Evolutionary conservation across 2,797 vertebrate species (phyloP).

Genomic region (Crocodylus rhombifer): DNA sequence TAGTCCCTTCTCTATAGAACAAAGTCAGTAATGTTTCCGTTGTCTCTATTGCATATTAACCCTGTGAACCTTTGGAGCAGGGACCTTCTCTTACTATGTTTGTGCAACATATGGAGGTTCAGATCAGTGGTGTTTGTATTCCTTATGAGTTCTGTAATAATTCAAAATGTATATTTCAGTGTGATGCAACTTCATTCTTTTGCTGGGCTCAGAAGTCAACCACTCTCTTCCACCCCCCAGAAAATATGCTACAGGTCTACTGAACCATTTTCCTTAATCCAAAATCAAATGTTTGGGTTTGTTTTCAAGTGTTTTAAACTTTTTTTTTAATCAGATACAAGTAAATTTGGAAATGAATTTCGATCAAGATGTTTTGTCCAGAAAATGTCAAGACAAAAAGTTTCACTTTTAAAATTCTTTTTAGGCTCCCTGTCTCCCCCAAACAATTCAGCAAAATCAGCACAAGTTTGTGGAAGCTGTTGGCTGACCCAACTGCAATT

Average conservation of each 20-base stretch:
- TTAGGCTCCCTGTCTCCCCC: background rate
- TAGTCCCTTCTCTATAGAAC: background rate
- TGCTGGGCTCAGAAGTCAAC: too few relatives aligned
- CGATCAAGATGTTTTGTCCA: too few relatives aligned
- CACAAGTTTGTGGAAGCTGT: background rate
- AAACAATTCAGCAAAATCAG: background rate
- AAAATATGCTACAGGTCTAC: too few relatives aligned
- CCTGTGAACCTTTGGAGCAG: background rate
- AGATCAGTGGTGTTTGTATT: background rate
- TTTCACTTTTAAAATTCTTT: background rate
- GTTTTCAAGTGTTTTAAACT: background rate
- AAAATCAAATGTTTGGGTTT: background rate
- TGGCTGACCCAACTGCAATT: background rate
- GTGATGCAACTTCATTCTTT: too few relatives aligned
- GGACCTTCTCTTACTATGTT: background rate
- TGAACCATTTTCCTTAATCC: background rate
- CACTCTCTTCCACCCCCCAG: too few relatives aligned
- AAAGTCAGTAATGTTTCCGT: background rate
- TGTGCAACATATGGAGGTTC: background rate
- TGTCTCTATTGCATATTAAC: background rate
- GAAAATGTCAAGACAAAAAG: too few relatives aligned
- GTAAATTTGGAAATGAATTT: too few relatives aligned
- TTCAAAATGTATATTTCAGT: background rate
- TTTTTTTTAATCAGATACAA: too few relatives aligned
- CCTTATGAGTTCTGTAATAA: background rate